A percentile compares a stretch with the other conserved stretches of the same genome.
phyloP scores from a whole-genome alignment of 1,140 invertebrate genomes.

The Drosophila ogumai region DNA sequence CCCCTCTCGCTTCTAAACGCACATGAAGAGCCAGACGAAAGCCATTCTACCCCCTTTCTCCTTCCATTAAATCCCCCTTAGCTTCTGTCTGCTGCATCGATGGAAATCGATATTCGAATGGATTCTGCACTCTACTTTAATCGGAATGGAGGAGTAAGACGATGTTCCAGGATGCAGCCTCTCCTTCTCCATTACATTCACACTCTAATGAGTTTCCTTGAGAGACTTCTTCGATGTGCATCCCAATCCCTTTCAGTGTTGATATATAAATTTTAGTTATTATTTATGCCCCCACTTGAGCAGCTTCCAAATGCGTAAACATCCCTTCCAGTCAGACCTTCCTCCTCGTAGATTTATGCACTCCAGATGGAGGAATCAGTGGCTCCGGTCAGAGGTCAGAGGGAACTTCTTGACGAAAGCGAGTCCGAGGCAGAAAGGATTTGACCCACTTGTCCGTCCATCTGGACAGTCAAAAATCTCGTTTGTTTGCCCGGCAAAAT shows the following conservation, averaged over 20 bases:
- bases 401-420: constrained; percentile 18
- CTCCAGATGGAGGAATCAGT: constrained; percentile 29
- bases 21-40: constrained; percentile 21
- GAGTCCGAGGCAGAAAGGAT: constrained; percentile 57
- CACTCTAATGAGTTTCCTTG: constrained; percentile 29
- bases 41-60: constrained; percentile 10
- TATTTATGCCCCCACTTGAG: constrained; percentile 26
- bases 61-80: constrained; percentile 6
- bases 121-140: constrained; percentile 36
- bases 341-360: constrained; percentile 39
- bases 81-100: constrained; percentile 20
- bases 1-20: neutral
- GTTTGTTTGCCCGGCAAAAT: constrained; percentile 52
- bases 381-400: constrained; percentile 14
- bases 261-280: constrained; percentile 48
- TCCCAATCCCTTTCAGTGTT: neutral
- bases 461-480: constrained; percentile 34
- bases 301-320: constrained; percentile 8
- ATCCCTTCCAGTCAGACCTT: constrained; percentile 15
- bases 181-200: neutral
- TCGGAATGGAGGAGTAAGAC: neutral
- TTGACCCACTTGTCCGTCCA: constrained; percentile 64
- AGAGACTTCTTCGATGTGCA: neutral
- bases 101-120: constrained; percentile 62
- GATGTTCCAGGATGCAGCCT: neutral